Evolutionary conservation across 2,888 invertebrate genomes (phyloP), one percentile per base, ranked within the genome.

Genomic region (Dyspetes luteomarginatus): DNA sequence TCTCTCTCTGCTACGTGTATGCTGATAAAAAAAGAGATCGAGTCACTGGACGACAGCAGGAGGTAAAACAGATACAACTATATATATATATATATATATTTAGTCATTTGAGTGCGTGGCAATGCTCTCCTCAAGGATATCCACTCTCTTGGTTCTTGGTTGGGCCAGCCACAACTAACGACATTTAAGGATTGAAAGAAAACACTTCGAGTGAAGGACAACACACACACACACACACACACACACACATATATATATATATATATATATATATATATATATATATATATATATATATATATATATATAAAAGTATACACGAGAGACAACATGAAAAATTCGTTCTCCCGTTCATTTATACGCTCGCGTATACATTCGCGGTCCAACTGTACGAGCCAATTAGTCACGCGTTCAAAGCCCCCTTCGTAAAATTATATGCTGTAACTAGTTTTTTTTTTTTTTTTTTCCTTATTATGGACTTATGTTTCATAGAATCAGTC

Each of bases 81-180:
- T 68, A 60, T 60, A 30, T 17, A 2, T 55, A 17, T 48, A 41
- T 15, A 43, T 36, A 52, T 60, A 56, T 60, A 28, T 45, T 26
- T 50, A 48, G 68, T 45, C 30, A 67, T 72, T 77, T 55, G 41
- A 19, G 28, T 48, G 56, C 71, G 82, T 88, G 90, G 89, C 90
- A 90, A 90, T 89, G 90, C 86, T 90, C 90, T 87, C 83, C 83
- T 86, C 90, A 90, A 90, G 90, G 90, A 89, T 89, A 90, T 85
- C 90, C 85, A 86, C 87, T n/a, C n/a, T n/a, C n/a, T n/a, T n/a
- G n/a, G n/a, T n/a, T n/a, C n/a, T 88, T 84, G 58, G 64, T 69
- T 55, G 75, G 72, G 68, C 68, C 68, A 76, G 76, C 76, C 60
- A 64, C 65, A 30, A 67, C 73, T 74, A 78, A 78, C 72, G 75